A percentile compares a stretch with the other conserved stretches of the same genome.
phyloP scores from a whole-genome alignment of 2,888 invertebrate species.

The Pilophorus perplexus region DNA sequence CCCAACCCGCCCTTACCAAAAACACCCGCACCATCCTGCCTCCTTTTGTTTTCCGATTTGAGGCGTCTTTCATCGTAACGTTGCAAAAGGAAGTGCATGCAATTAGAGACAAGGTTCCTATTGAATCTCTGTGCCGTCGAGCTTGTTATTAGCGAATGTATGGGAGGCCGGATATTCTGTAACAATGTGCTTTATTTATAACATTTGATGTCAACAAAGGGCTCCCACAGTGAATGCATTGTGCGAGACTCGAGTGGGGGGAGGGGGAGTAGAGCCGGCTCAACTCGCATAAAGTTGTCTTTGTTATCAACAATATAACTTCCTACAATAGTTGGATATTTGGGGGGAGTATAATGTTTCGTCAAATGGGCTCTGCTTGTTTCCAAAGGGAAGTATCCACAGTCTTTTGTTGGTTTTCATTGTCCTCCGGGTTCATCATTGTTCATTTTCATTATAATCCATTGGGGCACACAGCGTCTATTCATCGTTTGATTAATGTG shows the following conservation, averaged over 20 bases:
- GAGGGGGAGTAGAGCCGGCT: constrained; percentile 6
- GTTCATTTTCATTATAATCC: constrained; percentile 8
- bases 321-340: constrained; percentile 43
- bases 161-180: constrained; percentile 36
- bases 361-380: constrained; percentile 37
- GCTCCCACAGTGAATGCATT: constrained; percentile 12
- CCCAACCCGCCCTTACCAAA: too few relatives aligned
- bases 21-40: too few relatives aligned
- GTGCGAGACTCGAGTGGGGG: too few relatives aligned
- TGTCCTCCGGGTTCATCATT: constrained; percentile 14
- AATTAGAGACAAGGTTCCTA: constrained; percentile 35
- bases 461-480: background rate
- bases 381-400: constrained; percentile 35
- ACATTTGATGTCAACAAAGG: constrained; percentile 42
- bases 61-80: constrained; percentile 15
- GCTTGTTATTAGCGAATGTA: constrained; percentile 37
- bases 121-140: constrained; percentile 36
- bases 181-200: constrained; percentile 42
- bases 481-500: constrained; percentile 7
- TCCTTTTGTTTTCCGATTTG: constrained; percentile 34
- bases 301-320: constrained; percentile 36
- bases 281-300: constrained; percentile 38
- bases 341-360: constrained; percentile 44
- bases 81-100: constrained; percentile 31
- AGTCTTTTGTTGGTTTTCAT: constrained; percentile 27